These are phyloP conservation scores for Catharus ustulatus DNA, from an alignment of 2,797 vertebrate genomes.

Conservation along the genomic window DNA sequence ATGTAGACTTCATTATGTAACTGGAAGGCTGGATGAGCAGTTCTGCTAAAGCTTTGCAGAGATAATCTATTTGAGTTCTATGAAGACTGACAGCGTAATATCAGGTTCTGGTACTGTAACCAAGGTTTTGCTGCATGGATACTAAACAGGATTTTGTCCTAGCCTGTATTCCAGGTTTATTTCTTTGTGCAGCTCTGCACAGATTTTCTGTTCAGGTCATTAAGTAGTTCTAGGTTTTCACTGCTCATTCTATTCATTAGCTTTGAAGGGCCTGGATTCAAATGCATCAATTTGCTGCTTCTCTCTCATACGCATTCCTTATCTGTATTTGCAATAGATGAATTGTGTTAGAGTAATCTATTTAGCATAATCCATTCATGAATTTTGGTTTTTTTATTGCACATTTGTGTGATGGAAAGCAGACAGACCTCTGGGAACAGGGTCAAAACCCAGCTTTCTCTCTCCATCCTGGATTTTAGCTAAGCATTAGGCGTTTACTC, in stretches of 20 bases:
- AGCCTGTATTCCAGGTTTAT: not conserved
- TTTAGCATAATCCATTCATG: not conserved
- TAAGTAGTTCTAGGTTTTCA: not conserved
- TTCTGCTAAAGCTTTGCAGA: not conserved
- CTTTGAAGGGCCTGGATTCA: not conserved
- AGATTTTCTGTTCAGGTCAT: not conserved
- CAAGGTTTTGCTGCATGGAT: not conserved
- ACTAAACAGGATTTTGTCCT: not conserved
- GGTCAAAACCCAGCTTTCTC: not conserved
- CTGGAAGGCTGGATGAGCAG: not conserved
- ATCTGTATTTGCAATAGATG: not conserved
- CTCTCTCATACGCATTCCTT: not conserved
- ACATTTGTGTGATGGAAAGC: not conserved
- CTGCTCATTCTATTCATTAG: not conserved
- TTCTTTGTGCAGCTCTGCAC: not conserved
- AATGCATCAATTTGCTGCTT: not conserved
- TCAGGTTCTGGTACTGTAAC: not conserved
- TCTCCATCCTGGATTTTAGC: not conserved
- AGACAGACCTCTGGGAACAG: not conserved
- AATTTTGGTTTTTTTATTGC: not conserved
- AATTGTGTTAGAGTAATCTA: not conserved
- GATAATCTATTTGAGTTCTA: not conserved
- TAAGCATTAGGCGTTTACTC: not conserved
- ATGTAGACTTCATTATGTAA: not conserved
- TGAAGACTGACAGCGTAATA: not conserved